Conservation (phyloP, 2,113 vertebrate genomes). For the Stegastes partitus region DNA sequence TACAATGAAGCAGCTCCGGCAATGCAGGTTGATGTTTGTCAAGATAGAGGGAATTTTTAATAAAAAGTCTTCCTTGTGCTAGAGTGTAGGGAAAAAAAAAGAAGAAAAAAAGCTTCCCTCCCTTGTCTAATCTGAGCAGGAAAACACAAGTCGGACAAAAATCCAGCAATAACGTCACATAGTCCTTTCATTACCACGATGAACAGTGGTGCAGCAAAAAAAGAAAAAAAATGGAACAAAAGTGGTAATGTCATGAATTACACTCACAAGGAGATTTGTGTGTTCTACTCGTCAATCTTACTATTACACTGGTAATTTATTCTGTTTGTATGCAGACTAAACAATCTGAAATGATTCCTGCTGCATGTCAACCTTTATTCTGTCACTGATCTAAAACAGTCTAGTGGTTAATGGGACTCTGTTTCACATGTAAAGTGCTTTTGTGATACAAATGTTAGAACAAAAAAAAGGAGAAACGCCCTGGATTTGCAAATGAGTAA, state of each 20-base stretch:
- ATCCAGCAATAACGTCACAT: constrained; percentile 38
- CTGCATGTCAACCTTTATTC: constrained; percentile 15
- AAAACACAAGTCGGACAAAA: constrained; percentile 42
- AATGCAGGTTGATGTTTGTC: constrained; percentile 72
- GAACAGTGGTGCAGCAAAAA: constrained; percentile 22
- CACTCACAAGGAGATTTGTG: constrained; percentile 23
- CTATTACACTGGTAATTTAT: constrained; percentile 1
- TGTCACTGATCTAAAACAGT: constrained; percentile 3
- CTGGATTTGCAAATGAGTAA: constrained; percentile 53
- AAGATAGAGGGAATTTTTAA: constrained; percentile 62
- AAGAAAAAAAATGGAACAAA: constrained; percentile 15
- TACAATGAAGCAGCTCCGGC: constrained; percentile 54
- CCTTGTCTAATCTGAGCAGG: constrained; percentile 10
- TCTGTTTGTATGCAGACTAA: constrained; percentile 10
- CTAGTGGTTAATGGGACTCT: constrained; percentile 5
- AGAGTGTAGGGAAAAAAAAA: constrained; percentile 38
- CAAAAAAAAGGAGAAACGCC: constrained; percentile 33
- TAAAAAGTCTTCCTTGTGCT: constrained; percentile 52
- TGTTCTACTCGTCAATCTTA: constrained; percentile 16
- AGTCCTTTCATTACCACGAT: constrained; percentile 46
- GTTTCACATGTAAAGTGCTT: constrained; percentile 32
- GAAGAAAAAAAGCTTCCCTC: not conserved
- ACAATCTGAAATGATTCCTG: not conserved
- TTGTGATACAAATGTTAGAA: constrained; percentile 27
- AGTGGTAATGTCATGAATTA: constrained; percentile 17